phyloP scores from a whole-genome alignment of 2,797 vertebrate genomes.

The Aldrovandia affinis region DNA sequence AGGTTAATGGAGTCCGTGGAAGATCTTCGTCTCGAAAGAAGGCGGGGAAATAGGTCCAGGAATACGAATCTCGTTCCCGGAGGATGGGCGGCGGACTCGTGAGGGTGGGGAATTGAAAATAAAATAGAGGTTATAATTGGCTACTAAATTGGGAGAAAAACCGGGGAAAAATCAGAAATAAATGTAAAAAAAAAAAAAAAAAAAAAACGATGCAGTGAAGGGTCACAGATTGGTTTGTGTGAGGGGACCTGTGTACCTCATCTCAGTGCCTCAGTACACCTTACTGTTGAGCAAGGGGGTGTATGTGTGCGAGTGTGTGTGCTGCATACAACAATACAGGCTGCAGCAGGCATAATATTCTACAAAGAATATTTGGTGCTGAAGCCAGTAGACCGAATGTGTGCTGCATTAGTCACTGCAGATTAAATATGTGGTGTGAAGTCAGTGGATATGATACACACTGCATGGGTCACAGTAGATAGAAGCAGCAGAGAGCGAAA shows the following conservation, averaged over 20 bases:
- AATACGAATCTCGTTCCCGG: too few species aligned
- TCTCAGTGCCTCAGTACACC: neutral
- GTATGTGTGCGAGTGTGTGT: neutral
- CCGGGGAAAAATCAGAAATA: too few species aligned
- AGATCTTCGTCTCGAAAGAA: too few species aligned
- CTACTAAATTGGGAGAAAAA: too few species aligned
- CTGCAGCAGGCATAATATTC: neutral
- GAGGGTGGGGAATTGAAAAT: too few species aligned
- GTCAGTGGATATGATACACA: neutral
- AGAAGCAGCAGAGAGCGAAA: neutral
- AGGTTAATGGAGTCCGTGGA: too few species aligned
- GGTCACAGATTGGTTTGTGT: neutral
- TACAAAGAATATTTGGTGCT: too few species aligned
- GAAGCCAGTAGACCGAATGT: neutral
- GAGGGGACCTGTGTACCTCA: neutral
- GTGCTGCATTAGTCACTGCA: neutral
- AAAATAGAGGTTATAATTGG: too few species aligned
- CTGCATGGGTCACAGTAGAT: too few species aligned
- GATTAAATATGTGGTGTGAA: neutral
- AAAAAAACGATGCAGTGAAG: neutral
- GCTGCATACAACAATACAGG: neutral
- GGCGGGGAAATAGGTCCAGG: too few species aligned
- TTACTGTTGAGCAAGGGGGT: neutral
- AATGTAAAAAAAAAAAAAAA: too few species aligned
- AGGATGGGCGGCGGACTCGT: too few species aligned